These are phyloP conservation scores for Drosophila bunnanda DNA, from an alignment of 2,888 invertebrate species.

Conservation along the genomic window DNA sequence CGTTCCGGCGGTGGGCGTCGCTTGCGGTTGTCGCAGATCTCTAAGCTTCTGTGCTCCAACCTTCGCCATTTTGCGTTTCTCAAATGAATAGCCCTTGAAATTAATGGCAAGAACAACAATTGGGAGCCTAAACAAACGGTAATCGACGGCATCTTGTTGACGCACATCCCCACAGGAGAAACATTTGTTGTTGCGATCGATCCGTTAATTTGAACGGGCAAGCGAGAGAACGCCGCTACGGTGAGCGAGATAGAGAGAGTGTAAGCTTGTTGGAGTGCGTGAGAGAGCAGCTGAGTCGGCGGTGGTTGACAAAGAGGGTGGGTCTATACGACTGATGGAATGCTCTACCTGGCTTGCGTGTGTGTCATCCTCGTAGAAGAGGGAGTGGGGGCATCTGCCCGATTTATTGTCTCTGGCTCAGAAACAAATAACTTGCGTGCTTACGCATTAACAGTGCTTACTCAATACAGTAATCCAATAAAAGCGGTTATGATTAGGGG, in stretches of 20 bases:
- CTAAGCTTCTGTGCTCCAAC: background rate
- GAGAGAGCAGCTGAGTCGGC: background rate
- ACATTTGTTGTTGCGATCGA: constrained; percentile 71
- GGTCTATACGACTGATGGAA: constrained; percentile 12
- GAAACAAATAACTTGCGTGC: constrained; percentile 13
- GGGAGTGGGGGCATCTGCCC: constrained; percentile 2
- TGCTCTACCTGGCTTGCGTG: constrained; percentile 35
- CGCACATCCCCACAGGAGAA: constrained; percentile 50
- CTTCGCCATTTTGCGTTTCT: constrained; percentile 11
- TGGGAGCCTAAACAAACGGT: constrained; percentile 52
- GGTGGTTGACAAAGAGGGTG: constrained; percentile 15
- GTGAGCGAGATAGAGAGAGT: constrained; percentile 4
- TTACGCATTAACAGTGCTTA: background rate
- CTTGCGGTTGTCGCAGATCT: constrained; percentile 29
- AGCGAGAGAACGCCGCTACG: constrained; percentile 38
- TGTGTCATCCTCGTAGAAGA: constrained; percentile 15
- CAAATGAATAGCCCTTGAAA: constrained; percentile 30
- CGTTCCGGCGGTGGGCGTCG: constrained; percentile 46
- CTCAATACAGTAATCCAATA: background rate
- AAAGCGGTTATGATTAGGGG: no score
- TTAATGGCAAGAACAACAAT: constrained; percentile 48
- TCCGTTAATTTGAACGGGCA: constrained; percentile 72
- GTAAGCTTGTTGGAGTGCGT: constrained; percentile 17
- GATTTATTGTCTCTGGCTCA: constrained; percentile 37
- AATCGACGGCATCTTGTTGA: constrained; percentile 72